Base-by-base conservation (phyloP, 2,797 vertebrate genomes). In the Leucoraja ocellata region DNA sequence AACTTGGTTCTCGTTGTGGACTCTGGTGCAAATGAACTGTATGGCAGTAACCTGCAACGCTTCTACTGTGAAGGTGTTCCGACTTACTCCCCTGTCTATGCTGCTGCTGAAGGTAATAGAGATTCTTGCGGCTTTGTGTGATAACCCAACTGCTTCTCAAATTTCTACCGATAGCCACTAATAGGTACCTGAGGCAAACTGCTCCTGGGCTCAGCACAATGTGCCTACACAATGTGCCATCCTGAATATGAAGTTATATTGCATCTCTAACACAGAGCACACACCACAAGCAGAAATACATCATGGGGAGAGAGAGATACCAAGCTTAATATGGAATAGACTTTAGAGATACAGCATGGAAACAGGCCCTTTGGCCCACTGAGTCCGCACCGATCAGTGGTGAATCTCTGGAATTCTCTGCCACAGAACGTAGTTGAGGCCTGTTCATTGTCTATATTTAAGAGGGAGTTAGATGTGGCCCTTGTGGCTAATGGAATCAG, bases 41-140 rank as follows among this genome's bases (percentile, higher is more conserved):
- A 98, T 0, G 96, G 96, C 0, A 96, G 97, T 5, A 95, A 96
- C 95, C 95, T 99, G 81, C 94, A 94, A 93, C 96, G 95, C 79
- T 94, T 94, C 14, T 98, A 97, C 94, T 99, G 98, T 95, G 94
- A 95, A 93, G 98, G 97, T n/a, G 95, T 99, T 77, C 96, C 96
- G 3, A 96, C 98, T 95, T 98, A 98, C 96, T 99, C 97, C 0
- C 98, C 98, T 0, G 97, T 98, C 94, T 99, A 98, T 0, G 94
- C 94, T 28, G 96, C 96, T 0, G 96, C 97, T 4, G 98, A 98
- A 97, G 98, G 98, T 98, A 94, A 81, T 6, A 46, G 28, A 10
- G 3, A 2, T 2, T 68, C 84, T 3, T 2, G 32, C 21, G 18
- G 23, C 25, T 9, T 88, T 7, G 32, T 23, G 23, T 76, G 13